Percentiles rank a stretch among this genome's conserved stretches.
phyloP scores from a whole-genome alignment of 2,113 vertebrate genomes.

The Erpornis zantholeuca region DNA sequence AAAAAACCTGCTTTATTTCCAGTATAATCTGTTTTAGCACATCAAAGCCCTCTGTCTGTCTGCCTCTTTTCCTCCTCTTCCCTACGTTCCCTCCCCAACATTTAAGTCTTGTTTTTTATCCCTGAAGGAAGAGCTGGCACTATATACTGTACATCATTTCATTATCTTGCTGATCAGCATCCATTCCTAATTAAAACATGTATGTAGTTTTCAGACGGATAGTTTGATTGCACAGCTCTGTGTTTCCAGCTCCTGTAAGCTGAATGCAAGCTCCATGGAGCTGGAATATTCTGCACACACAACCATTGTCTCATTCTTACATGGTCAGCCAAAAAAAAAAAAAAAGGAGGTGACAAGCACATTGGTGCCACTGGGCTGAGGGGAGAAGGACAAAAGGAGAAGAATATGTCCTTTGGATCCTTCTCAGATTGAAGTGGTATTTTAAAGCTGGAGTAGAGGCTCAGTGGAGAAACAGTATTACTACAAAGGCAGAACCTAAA shows the following conservation, averaged over 20 bases:
- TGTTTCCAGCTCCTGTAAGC: not conserved
- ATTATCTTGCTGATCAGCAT: not conserved
- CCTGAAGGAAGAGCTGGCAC: not conserved
- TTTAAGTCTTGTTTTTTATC: not conserved
- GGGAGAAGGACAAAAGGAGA: not conserved
- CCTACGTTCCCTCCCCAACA: not conserved
- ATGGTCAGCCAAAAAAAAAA: not conserved
- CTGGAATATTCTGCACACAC: not conserved
- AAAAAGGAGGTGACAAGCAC: not conserved
- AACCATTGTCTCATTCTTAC: not conserved
- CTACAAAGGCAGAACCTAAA: not conserved
- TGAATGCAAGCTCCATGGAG: too few species aligned
- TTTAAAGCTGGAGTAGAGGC: not conserved
- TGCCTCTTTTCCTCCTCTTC: not conserved
- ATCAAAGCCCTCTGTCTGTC: not conserved
- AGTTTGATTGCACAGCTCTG: not conserved
- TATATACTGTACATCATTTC: not conserved
- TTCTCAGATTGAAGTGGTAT: not conserved
- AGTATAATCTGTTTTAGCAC: not conserved
- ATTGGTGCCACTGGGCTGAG: not conserved
- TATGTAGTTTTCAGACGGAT: not conserved
- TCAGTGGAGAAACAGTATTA: not conserved
- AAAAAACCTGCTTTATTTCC: not conserved
- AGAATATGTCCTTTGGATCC: not conserved
- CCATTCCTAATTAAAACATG: not conserved